These are phyloP conservation scores for Drosophila engyochracea DNA, from an alignment of 2,888 invertebrate genomes.

Conservation along the genomic window DNA sequence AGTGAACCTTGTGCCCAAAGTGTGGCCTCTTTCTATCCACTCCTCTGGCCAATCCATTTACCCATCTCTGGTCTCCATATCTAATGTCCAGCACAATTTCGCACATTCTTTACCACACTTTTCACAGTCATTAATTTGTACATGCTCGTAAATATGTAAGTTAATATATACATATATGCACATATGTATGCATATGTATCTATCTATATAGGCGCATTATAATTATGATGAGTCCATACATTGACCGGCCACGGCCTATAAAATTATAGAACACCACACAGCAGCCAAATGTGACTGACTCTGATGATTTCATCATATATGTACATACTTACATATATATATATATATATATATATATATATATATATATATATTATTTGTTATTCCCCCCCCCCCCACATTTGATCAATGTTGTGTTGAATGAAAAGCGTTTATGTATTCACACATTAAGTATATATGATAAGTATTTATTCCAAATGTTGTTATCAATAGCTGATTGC, in stretches of 20 bases:
- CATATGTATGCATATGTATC: not conserved
- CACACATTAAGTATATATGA: slow-evolving; percentile 7
- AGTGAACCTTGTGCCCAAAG: slow-evolving; percentile 27
- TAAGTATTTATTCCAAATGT: not conserved
- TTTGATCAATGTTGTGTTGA: slow-evolving; percentile 54
- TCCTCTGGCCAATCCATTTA: not conserved
- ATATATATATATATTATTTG: not conserved
- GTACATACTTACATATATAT: no score
- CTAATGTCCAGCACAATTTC: slow-evolving; percentile 35
- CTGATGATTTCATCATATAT: slow-evolving; percentile 64
- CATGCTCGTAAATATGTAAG: slow-evolving; percentile 17
- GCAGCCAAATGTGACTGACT: slow-evolving; percentile 45
- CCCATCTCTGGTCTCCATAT: not conserved
- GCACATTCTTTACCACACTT: slow-evolving; percentile 47
- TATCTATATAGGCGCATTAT: slow-evolving; percentile 40
- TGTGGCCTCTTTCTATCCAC: not conserved
- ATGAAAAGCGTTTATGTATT: slow-evolving; percentile 26
- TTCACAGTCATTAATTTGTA: slow-evolving; percentile 58
- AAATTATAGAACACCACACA: slow-evolving; percentile 50
- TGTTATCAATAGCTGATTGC: not conserved
- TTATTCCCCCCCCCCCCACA: slow-evolving; percentile 4
- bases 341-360: not conserved
- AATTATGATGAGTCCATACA: slow-evolving; percentile 47
- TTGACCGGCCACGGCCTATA: slow-evolving; percentile 48
- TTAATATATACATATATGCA: not conserved